Evolutionary conservation across 2,888 invertebrate genomes (phyloP), one percentile per base, ranked within the genome.

Genomic region (Polyploca ridens): DNA sequence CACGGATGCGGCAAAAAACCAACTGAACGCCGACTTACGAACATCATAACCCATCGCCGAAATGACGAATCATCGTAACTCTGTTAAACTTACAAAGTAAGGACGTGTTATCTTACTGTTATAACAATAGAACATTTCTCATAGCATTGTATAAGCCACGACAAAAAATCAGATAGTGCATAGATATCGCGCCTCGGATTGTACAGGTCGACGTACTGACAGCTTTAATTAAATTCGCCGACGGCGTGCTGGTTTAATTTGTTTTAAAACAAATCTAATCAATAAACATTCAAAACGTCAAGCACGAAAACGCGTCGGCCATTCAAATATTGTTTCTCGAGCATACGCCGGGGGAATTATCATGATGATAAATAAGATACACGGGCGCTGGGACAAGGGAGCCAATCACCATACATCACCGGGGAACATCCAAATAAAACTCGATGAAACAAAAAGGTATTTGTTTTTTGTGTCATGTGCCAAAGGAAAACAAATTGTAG

Each of bases 371-470:
- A 92, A 91, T 90, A 90, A 91, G 91, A 91, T 91, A 91, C 89
- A 88, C 85, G 84, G 83, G 81, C 85, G 86, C 78, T 85, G 88
- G 89, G 89, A 90, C 91, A 90, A 88, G 88, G 84, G 85, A 90
- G 85, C 92, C 93, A 93, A 94, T 93, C 93, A 93, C 91, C 93
- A 93, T 93, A 93, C 93, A 93, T 93, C 93, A 92, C 91, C 83
- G 84, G 83, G 83, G 83, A 86, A 86, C 87, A 85, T 84, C 86
- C 88, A 85, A 90, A 91, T 87, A 91, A 92, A 91, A 92, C 87
- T 84, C 80, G 74, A 80, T 86, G 82, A 89, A 91, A 92, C 88
- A 91, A 91, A 91, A 90, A 88, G 87, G 85, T 87, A 84, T 86
- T 76, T 81, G 81, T 83, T 89, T 86, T 41, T 81, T 84, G 77